These are phyloP conservation scores for Sebastes cheni DNA, from an alignment of 2,797 vertebrate species.

Conservation along the genomic window DNA sequence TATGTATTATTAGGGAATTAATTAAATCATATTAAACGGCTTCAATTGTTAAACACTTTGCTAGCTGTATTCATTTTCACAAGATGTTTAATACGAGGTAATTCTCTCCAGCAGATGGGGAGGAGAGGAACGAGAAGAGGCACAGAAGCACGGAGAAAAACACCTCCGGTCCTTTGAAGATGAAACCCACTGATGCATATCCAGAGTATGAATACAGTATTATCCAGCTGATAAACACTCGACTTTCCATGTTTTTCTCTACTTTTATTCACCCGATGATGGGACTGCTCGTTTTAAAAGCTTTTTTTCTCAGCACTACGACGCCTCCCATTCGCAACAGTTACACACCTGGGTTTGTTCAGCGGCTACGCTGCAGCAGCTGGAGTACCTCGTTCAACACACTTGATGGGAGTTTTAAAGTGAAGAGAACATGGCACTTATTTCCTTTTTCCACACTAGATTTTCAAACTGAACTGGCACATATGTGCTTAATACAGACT, in stretches of 20 bases:
- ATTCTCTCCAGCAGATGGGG: conserved; percentile 39
- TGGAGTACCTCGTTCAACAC: conserved; percentile 21
- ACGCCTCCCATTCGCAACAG: neutral
- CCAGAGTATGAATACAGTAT: conserved; percentile 1
- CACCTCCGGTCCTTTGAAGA: conserved; percentile 20
- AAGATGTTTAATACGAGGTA: neutral
- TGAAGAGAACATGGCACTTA: neutral
- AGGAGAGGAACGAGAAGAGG: conserved; percentile 13
- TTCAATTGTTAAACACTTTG: neutral
- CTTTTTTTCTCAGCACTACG: neutral
- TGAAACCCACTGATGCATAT: conserved; percentile 13
- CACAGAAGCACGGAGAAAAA: neutral
- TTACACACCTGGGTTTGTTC: conserved; percentile 1
- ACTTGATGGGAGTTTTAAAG: conserved; percentile 10
- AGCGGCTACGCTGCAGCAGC: conserved; percentile 3
- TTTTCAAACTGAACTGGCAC: neutral
- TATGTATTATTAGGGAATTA: neutral
- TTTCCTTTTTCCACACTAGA: neutral
- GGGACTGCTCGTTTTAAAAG: neutral
- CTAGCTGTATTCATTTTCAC: neutral
- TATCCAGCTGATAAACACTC: neutral
- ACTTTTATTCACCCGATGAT: neutral
- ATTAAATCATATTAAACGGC: neutral
- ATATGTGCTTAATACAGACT: neutral
- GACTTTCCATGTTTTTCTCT: neutral